A percentile compares a stretch with the other conserved stretches of the same genome.
Conservation (phyloP, 1,140 invertebrate species). For the Drosophila auraria region DNA sequence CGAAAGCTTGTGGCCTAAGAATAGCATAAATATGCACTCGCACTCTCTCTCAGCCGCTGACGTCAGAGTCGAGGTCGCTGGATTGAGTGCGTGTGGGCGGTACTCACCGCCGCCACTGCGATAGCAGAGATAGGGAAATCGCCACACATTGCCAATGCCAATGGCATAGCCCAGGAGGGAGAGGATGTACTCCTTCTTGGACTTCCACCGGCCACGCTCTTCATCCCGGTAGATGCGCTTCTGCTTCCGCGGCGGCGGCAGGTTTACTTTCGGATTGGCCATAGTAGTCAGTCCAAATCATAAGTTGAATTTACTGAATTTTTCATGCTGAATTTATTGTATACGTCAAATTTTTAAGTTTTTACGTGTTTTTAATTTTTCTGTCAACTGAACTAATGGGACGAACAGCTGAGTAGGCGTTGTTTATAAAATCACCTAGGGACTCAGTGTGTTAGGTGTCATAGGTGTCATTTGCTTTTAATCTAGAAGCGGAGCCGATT, state of each 20-base stretch:
- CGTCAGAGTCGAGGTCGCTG: too few species aligned
- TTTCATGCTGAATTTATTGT: background rate
- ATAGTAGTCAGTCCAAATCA: conserved; percentile 22
- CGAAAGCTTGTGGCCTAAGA: conserved; percentile 66
- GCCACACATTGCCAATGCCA: conserved; percentile 93
- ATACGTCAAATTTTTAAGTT: too few species aligned
- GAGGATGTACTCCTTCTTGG: conserved; percentile 90
- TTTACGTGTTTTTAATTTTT: background rate
- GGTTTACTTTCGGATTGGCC: background rate
- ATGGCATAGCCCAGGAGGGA: conserved; percentile 91
- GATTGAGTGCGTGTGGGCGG: background rate
- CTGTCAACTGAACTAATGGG: background rate
- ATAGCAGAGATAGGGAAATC: conserved; percentile 93
- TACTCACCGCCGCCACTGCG: conserved; percentile 85
- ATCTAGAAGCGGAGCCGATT: conserved; percentile 27
- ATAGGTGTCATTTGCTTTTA: too few species aligned
- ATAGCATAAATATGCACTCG: conserved; percentile 38
- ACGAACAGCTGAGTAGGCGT: too few species aligned
- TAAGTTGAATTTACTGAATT: background rate
- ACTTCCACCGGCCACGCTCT: conserved; percentile 87
- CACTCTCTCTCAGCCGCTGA: background rate
- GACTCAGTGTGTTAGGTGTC: too few species aligned
- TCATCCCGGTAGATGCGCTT: conserved; percentile 61
- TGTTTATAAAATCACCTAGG: too few species aligned
- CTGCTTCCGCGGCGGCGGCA: background rate